phyloP scores from a whole-genome alignment of 2,113 vertebrate species.

The Boleophthalmus pectinirostris region DNA sequence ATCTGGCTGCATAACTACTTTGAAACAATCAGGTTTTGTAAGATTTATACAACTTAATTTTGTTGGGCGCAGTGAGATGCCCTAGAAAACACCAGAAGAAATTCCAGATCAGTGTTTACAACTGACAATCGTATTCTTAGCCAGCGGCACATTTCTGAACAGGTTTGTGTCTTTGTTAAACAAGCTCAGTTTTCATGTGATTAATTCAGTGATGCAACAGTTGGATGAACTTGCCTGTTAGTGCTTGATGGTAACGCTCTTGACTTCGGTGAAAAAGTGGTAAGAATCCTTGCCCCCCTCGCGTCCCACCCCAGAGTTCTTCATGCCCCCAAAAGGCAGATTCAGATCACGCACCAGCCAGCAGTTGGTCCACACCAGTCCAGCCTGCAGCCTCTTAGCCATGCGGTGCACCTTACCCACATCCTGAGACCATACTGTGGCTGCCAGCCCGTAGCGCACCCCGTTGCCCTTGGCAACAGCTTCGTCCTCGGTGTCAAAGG shows the following conservation, averaged over 20 bases:
- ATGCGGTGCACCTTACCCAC: constrained; percentile 87
- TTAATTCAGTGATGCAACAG: background rate
- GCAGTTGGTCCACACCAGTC: constrained; percentile 96
- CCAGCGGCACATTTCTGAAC: background rate
- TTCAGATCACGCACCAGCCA: constrained; percentile 96
- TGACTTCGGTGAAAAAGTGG: constrained; percentile 96
- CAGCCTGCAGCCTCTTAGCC: constrained; percentile 84
- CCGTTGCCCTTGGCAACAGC: constrained; percentile 85
- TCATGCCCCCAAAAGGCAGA: constrained; percentile 96
- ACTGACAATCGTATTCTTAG: background rate
- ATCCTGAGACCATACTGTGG: constrained; percentile 87
- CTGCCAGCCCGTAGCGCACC: constrained; percentile 89
- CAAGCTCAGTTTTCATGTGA: background rate
- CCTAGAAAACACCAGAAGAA: constrained; percentile 1
- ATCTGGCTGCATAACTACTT: background rate
- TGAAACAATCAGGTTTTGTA: background rate
- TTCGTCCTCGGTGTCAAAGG: constrained; percentile 91
- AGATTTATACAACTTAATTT: constrained; percentile 8
- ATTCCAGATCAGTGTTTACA: background rate
- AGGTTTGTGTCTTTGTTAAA: background rate
- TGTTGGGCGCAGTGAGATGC: background rate
- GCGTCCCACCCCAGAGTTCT: constrained; percentile 90
- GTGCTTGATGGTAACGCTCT: constrained; percentile 90
- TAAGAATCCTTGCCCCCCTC: constrained; percentile 94
- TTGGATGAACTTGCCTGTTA: constrained; percentile 38